Base-by-base conservation (phyloP, 2,113 vertebrate species). In the Haemorhous mexicanus region DNA sequence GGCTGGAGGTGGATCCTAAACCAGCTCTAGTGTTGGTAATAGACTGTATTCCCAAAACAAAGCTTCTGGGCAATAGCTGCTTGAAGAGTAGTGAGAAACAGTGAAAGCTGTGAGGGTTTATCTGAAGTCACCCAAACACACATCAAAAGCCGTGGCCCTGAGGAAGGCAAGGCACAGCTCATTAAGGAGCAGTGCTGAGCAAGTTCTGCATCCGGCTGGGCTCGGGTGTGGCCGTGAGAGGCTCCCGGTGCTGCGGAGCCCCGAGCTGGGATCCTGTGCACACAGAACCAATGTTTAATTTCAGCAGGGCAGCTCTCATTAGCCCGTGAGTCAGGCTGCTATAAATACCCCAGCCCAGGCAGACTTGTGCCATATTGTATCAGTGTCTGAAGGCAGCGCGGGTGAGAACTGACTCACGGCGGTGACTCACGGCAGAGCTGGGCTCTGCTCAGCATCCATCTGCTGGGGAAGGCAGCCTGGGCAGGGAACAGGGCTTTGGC, bases 301-400 rank as follows among this genome's bases (percentile, higher is more conserved):
- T n/a, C 55, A 33, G 43, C n/a, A 6, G 88, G 85, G 85, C 30
- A 2, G 49, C 73, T 68, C 73, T 62, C 91, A 59, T 78, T 77
- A 91, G 85, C 4, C 70, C 12, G 41, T 97, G 96, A 96, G 81
- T 97, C 95, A 95, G 70, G 72, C 74, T 80, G 91, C 94, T 90
- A 95, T 93, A 91, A 95, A 96, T 96, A 93, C 13, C 44, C 64
- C n/a, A 13, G 89, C 89, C 39, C 79, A 84, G 87, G 89, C 90
- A 94, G 90, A 78, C 83, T 74, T 61, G 87, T 92, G 94, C 91
- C 89, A 53, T 93, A 37, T 90, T 94, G 86, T 80, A 62, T 94
- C 93, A 82, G 90, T 85, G 89, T 92, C 89, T 95, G 94, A 84
- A 47, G 28, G 84, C 87, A 46, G 47, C 87, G 82, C 83, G 64